Evolutionary conservation across 2,888 invertebrate species (phyloP).

Genomic region (Macrosiphum euphorbiae): DNA sequence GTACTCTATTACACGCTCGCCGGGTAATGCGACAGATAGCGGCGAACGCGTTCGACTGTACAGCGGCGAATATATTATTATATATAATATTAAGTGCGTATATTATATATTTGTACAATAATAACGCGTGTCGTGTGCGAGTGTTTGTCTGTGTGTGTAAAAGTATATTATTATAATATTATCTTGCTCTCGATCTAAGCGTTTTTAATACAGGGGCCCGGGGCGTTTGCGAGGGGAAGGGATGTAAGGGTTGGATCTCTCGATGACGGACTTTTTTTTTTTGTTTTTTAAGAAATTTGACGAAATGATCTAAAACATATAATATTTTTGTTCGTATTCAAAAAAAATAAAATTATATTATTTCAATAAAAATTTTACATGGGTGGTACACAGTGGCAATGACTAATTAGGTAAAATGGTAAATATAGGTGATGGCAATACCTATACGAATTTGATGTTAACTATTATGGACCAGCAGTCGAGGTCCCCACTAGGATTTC

Average conservation of each 20-base stretch:
- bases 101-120: not conserved
- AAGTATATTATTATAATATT: not conserved
- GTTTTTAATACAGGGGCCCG: not conserved
- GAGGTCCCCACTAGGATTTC: no score
- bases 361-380: no score
- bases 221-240: not conserved
- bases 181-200: not conserved
- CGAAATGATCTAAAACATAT: no score
- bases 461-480: no score
- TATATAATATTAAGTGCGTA: not conserved
- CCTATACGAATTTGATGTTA: no score
- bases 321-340: no score
- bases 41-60: not conserved
- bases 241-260: not conserved
- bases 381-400: no score
- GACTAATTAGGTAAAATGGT: no score
- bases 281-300: no score
- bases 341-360: no score
- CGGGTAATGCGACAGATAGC: not conserved
- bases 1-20: slow-evolving; percentile 22
- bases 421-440: no score
- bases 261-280: no score
- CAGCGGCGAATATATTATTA: not conserved
- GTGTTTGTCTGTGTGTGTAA: not conserved
- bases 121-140: not conserved